Percentiles rank a stretch among this genome's conserved stretches.
These are phyloP conservation scores for Argentina silus DNA, from an alignment of 2,797 vertebrate species.

Conservation along the genomic window DNA sequence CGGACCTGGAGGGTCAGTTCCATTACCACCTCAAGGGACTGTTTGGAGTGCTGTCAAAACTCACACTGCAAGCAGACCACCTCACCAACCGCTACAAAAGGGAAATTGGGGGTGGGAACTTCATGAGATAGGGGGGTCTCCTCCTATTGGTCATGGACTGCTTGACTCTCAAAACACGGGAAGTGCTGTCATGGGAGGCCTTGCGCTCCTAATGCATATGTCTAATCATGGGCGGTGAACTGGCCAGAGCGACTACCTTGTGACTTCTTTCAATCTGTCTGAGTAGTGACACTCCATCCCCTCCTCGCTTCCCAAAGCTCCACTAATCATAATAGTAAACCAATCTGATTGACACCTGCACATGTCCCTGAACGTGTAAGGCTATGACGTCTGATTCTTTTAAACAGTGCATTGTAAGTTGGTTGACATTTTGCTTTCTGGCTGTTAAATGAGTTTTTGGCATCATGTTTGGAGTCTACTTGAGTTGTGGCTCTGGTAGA, in stretches of 20 bases:
- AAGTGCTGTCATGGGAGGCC: constrained; percentile 41
- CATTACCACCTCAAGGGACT: constrained; percentile 82
- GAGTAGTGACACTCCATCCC: constrained; percentile 44
- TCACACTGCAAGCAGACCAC: constrained; percentile 79
- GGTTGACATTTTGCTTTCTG: constrained; percentile 16
- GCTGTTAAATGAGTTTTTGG: constrained; percentile 51
- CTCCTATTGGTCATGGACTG: constrained; percentile 33
- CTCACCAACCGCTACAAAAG: constrained; percentile 83
- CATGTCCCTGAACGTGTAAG: constrained; percentile 15
- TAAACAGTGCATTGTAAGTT: background rate
- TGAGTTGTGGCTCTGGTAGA: constrained; percentile 55
- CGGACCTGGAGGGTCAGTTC: constrained; percentile 79
- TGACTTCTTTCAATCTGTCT: constrained; percentile 36
- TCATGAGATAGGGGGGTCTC: constrained; percentile 71
- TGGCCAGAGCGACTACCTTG: constrained; percentile 53
- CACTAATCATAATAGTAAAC: constrained; percentile 41
- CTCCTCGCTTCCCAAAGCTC: background rate
- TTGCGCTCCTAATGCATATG: constrained; percentile 1
- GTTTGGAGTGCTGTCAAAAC: constrained; percentile 81
- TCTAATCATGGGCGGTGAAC: constrained; percentile 49
- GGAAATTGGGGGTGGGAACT: constrained; percentile 79
- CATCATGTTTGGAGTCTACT: constrained; percentile 37
- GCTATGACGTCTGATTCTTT: background rate
- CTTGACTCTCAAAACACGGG: constrained; percentile 50
- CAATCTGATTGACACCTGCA: constrained; percentile 53